Evolutionary conservation across 2,113 vertebrate species (phyloP), one percentile per base, ranked within the genome.

Genomic region (Uria aalge): DNA sequence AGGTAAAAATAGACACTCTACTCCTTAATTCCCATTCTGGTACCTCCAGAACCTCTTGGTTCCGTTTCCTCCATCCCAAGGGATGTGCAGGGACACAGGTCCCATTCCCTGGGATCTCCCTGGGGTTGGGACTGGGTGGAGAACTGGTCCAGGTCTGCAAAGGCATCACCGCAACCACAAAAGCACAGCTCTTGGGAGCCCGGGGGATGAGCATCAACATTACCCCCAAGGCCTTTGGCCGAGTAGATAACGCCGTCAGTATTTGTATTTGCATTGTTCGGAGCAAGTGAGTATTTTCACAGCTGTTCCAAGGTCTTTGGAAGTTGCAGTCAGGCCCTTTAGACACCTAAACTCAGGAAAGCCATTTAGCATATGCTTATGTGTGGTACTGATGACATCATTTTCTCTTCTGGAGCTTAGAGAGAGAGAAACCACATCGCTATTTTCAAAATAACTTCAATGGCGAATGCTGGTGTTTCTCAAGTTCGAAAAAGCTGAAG

Each of bases 161-260:
- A n/a, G 48, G 36, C n/a, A 22, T 15, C 78, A 43, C 14, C 6
- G 0, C 40, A 11, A 38, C 38, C 73, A 30, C 40, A 8, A 19
- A 38, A 34, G 12, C 41, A 21, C 15, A 20, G n/a, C 38, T 80
- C 78, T 47, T 12, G 0, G 0, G 3, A 72, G 19, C 24, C 29
- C 27, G 2, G n/a, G 63, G 60, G 92, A 38, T 48, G 75, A 67
- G 77, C 26, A 34, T 5, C 47, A 27, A 1, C 26, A 4, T 27
- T 3, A 29, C 12, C 16, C 45, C 80, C 18, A 2, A 34, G 75
- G 53, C 60, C 85, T 69, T 77, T 48, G 92, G 53, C 55, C 15
- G 0, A 30, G 82, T 3, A 9, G 62, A 10, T 47, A 36, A 50
- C 0, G 3, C 29, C 4, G 0, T 8, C 3, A 2, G 13, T 1